Evolutionary conservation across 2,888 invertebrate species (phyloP).

Genomic region (Rhaphigaster nebulosa): DNA sequence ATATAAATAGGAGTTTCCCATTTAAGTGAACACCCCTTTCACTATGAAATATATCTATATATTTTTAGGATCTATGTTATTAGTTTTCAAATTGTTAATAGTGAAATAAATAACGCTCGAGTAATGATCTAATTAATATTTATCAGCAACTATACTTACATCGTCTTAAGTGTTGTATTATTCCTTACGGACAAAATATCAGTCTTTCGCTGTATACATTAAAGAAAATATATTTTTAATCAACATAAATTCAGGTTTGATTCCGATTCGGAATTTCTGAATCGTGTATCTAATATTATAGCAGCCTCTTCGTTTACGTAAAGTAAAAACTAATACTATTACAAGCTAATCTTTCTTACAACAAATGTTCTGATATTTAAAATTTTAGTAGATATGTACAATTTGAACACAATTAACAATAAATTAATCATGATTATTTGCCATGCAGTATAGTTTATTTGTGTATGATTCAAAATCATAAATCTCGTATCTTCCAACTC

Average conservation of each 20-base stretch:
- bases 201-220: not conserved
- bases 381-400: too few relatives aligned
- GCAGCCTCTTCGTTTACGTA: not conserved
- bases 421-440: too few relatives aligned
- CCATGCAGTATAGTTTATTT: too few relatives aligned
- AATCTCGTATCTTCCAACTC: too few relatives aligned
- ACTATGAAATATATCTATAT: not conserved
- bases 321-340: too few relatives aligned
- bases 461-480: too few relatives aligned
- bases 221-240: not conserved
- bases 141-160: not conserved
- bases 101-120: not conserved
- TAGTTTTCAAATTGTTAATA: not conserved
- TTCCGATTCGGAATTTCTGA: too few relatives aligned
- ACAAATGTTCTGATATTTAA: too few relatives aligned
- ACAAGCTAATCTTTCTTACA: too few relatives aligned
- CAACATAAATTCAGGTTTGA: not conserved
- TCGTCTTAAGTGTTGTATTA: not conserved
- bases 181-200: not conserved
- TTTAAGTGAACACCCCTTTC: not conserved
- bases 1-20: conserved; percentile 3
- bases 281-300: not conserved
- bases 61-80: not conserved
- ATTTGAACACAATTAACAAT: too few relatives aligned
- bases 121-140: not conserved